A percentile compares a stretch with the other conserved stretches of the same genome.
phyloP scores from a whole-genome alignment of 37 sponge, comb jelly and placozoan species.

The Eunapius fragilis region DNA sequence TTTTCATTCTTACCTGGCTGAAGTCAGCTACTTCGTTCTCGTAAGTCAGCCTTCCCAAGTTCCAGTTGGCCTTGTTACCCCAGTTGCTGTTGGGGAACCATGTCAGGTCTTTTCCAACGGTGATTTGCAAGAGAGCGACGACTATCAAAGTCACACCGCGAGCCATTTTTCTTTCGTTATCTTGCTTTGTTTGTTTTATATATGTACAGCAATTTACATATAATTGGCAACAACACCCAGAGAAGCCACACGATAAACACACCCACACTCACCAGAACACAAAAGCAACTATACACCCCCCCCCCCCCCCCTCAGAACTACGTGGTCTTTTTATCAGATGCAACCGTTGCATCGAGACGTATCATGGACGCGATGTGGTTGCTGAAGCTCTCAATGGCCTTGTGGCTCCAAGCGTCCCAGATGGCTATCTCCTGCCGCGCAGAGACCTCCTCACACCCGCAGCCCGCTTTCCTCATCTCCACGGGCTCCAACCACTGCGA shows the following conservation, averaged over 20 bases:
- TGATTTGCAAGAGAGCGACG: conserved; percentile 14
- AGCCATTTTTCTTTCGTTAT: too few relatives aligned
- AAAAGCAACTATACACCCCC: too few relatives aligned
- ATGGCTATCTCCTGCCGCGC: conserved; percentile 70
- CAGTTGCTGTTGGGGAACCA: conserved; percentile 73
- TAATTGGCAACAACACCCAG: too few relatives aligned
- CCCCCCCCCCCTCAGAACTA: too few relatives aligned
- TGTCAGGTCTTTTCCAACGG: conserved; percentile 27
- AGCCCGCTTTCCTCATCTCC: conserved; percentile 12
- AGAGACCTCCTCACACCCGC: background rate
- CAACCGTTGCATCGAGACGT: too few relatives aligned
- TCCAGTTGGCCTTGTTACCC: conserved; percentile 57
- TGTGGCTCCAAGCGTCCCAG: conserved; percentile 77
- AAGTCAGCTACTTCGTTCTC: conserved; percentile 38
- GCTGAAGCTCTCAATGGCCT: conserved; percentile 42
- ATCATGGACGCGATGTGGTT: conserved; percentile 17
- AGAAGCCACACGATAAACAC: too few relatives aligned
- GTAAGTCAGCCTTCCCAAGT: conserved; percentile 37
- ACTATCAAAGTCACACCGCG: conserved; percentile 9
- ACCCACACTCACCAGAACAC: too few relatives aligned
- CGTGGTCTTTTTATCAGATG: too few relatives aligned
- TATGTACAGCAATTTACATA: too few relatives aligned
- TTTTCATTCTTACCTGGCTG: conserved; percentile 28
- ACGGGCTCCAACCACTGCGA: conserved; percentile 84
- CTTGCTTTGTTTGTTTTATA: too few relatives aligned